Evolutionary conservation across 2,888 invertebrate species (phyloP).

Genomic region (Xestia ashworthii): DNA sequence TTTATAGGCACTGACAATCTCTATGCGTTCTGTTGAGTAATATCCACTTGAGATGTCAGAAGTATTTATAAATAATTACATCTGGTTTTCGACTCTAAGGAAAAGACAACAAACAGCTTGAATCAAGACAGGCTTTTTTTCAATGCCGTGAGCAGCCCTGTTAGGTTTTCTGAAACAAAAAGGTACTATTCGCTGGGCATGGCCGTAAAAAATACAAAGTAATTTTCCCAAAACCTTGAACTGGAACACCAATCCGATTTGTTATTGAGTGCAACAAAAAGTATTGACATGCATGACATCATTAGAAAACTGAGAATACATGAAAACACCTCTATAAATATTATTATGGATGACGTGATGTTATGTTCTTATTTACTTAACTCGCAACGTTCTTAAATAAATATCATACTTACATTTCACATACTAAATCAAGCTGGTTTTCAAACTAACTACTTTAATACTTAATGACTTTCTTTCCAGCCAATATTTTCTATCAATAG

Average conservation of each 20-base stretch:
- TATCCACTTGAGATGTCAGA: neutral
- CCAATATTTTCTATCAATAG: conserved; percentile 54
- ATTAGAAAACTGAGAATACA: conserved; percentile 10
- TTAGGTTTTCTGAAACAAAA: too few species aligned
- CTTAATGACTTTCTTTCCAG: conserved; percentile 44
- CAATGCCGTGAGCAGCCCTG: neutral
- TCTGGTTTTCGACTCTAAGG: neutral
- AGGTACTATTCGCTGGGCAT: too few species aligned
- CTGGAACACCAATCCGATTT: neutral
- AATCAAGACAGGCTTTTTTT: neutral
- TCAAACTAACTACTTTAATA: conserved; percentile 12
- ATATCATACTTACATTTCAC: neutral
- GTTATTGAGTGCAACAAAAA: neutral
- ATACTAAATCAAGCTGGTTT: conserved; percentile 20
- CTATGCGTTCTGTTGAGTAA: conserved; percentile 23
- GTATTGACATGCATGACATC: neutral
- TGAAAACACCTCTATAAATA: neutral
- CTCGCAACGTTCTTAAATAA: neutral
- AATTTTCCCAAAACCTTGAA: neutral
- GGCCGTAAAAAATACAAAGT: neutral
- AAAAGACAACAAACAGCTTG: neutral
- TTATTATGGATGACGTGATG: conserved; percentile 1
- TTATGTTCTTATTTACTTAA: neutral
- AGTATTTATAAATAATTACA: conserved; percentile 1
- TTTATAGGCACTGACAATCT: conserved; percentile 5